Evolutionary conservation across 2,797 vertebrate genomes (phyloP), one percentile per base, ranked within the genome.

Genomic region (Myotis daubentonii): DNA sequence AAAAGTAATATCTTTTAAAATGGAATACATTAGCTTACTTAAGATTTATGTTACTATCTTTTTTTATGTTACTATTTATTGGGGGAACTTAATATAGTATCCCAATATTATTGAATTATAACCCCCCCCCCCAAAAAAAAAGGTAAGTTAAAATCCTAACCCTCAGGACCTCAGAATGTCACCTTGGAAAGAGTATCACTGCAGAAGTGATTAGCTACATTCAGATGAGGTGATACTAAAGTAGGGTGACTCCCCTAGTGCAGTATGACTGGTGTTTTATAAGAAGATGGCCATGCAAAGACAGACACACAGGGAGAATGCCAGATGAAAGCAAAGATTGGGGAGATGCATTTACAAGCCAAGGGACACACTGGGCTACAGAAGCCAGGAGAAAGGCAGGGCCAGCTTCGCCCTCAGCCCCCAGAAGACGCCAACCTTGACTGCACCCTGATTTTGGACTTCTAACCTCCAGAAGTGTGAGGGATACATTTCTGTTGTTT

Each of bases 1-100:
- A 68, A 79, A 89, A 66, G 6, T 66, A 71, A 15, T 36, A 71
- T 83, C 1, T n/a, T 80, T 94, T 94, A 62, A 78, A 83, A 87
- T 23, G 80, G 57, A 80, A 75, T 74, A 36, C 28, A 66, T 74
- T 79, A 36, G 19, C 13, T 95, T 72, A 74, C n/a, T 89, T 86
- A 92, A 95, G 89, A 55, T 12, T 51, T 53, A 22, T 65, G 41
- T 57, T 36, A 60, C 47, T 62, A 12, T 28, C 17, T 53, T 47
- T 78, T 30, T 70, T n/a, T 66, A 60, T 36, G 47, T 91, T 66
- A 25, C 65, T 71, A 22, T 41, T 88, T 16, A 33, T 2, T 70
- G 49, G 55, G 55, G 17, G 25, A 76, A 60, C 47, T 87, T 92
- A 30, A 28, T 57, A 65, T 6, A 89, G 30, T 49, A 75, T 79